These are phyloP conservation scores for Notarius lentiginosus DNA, from an alignment of 2,113 vertebrate species.

Conservation along the genomic window DNA sequence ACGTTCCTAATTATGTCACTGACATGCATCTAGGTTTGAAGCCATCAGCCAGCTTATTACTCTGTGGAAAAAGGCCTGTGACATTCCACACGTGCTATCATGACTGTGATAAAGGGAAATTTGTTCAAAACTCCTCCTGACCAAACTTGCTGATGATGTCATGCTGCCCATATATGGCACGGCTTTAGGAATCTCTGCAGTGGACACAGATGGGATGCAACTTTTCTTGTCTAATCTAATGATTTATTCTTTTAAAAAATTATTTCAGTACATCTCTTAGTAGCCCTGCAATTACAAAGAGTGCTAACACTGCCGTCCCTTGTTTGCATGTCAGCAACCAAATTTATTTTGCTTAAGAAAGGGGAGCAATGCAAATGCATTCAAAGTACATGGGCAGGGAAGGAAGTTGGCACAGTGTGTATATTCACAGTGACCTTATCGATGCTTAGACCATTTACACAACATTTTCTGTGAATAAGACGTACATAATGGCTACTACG, in stretches of 20 bases:
- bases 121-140: conserved; percentile 71
- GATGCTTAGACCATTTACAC: neutral
- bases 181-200: conserved; percentile 73
- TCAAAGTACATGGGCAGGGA: conserved; percentile 8
- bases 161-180: conserved; percentile 74
- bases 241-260: neutral
- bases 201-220: conserved; percentile 67
- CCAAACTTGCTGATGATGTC: conserved; percentile 74
- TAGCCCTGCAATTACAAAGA: neutral
- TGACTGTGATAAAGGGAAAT: conserved; percentile 77
- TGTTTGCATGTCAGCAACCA: neutral
- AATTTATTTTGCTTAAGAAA: conserved; percentile 11
- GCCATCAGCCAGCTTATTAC: conserved; percentile 55
- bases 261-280: neutral
- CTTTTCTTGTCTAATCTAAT: conserved; percentile 38
- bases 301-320: neutral
- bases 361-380: conserved; percentile 15
- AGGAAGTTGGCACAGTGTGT: neutral
- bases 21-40: conserved; percentile 34
- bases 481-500: neutral
- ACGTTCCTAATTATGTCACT: conserved; percentile 30
- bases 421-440: neutral
- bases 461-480: conserved; percentile 9
- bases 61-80: conserved; percentile 63
- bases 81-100: conserved; percentile 71